phyloP scores from a whole-genome alignment of 2,888 invertebrate species.

The Luffia ferchaultella region DNA sequence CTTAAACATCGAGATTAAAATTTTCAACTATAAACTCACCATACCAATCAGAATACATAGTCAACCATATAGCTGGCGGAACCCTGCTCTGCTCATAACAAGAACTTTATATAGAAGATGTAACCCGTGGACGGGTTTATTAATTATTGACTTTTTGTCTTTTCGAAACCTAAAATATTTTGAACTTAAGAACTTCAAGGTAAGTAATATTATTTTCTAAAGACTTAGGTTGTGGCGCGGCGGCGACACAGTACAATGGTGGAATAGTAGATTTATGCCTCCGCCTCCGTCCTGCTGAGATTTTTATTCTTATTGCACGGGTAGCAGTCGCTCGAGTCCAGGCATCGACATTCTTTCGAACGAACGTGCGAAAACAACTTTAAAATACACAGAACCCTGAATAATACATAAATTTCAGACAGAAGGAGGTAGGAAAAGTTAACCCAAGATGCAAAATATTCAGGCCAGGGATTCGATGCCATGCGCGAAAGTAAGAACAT shows the following conservation, averaged over 20 bases:
- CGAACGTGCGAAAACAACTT: conserved; percentile 21
- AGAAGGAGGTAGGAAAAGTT: background rate
- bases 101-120: background rate
- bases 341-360: conserved; percentile 8
- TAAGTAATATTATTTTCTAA: background rate
- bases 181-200: background rate
- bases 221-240: background rate
- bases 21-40: too few relatives aligned
- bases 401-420: background rate
- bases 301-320: conserved; percentile 5
- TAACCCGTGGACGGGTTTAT: background rate
- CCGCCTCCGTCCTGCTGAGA: conserved; percentile 11
- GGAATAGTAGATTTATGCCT: conserved; percentile 40
- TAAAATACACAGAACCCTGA: conserved; percentile 1
- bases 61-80: too few relatives aligned
- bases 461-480: too few relatives aligned
- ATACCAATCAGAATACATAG: too few relatives aligned
- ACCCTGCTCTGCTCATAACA: background rate
- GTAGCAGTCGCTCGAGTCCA: background rate
- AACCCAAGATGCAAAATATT: too few relatives aligned
- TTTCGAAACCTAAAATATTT: background rate
- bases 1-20: too few relatives aligned
- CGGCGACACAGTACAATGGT: conserved; percentile 41
- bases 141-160: background rate
- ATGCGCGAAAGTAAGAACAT: too few relatives aligned